Conservation (phyloP, 2,113 vertebrate species). For the Pelmatolapia mariae region DNA sequence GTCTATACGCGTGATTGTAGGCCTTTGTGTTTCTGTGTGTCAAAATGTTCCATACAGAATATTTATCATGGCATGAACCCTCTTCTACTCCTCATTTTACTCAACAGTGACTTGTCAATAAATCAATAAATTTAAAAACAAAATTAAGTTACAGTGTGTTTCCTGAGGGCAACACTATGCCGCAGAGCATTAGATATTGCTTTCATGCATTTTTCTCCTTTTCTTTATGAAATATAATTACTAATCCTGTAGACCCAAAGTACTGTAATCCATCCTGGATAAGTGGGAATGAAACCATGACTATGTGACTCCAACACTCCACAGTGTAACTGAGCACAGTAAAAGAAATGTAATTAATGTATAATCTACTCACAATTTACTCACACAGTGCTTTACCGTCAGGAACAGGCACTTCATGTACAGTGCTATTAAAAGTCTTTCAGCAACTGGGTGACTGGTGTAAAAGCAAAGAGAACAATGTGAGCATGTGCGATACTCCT, state of each 20-base stretch:
- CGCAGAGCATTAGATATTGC: neutral
- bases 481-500: neutral
- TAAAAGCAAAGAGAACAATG: neutral
- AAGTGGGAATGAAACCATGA: neutral
- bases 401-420: neutral
- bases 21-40: neutral
- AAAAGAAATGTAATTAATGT: neutral
- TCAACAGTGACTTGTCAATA: neutral
- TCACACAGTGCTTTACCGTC: neutral
- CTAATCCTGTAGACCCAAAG: neutral
- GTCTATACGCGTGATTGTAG: neutral
- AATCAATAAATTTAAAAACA: neutral
- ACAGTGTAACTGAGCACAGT: neutral
- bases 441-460: neutral
- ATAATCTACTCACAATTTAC: neutral
- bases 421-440: neutral
- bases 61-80: neutral
- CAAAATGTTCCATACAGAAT: neutral
- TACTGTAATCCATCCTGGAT: neutral
- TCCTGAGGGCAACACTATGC: neutral
- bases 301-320: neutral
- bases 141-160: neutral
- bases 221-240: neutral
- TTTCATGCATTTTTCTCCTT: neutral
- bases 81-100: neutral